These are phyloP conservation scores for Drosophila hamatofila DNA, from an alignment of 2,888 invertebrate species.

Conservation along the genomic window DNA sequence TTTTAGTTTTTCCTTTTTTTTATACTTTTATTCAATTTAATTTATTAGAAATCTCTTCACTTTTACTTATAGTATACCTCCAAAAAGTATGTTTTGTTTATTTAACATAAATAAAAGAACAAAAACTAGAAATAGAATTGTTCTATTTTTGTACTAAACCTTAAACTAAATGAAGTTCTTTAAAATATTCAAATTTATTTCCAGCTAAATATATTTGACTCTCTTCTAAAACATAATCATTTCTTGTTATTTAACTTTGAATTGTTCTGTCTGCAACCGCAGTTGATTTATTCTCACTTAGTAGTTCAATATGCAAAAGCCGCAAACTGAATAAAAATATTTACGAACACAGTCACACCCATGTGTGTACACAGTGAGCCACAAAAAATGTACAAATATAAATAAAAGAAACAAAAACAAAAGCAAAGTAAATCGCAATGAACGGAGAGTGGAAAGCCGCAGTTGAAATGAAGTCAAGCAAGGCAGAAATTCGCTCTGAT, in stretches of 20 bases:
- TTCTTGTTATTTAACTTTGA: background rate
- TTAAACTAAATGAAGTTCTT: too few relatives aligned
- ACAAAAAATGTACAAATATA: conserved; percentile 10
- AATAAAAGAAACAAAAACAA: conserved; percentile 10
- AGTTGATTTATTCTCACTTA: conserved; percentile 19
- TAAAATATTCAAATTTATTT: background rate
- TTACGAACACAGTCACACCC: conserved; percentile 7
- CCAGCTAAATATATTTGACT: background rate
- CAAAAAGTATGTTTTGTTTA: too few relatives aligned
- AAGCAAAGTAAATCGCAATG: conserved; percentile 38
- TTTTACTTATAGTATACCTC: too few relatives aligned
- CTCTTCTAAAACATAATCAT: background rate
- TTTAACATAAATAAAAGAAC: too few relatives aligned
- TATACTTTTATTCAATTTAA: too few relatives aligned
- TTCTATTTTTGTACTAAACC: too few relatives aligned
- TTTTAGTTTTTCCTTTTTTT: too few relatives aligned
- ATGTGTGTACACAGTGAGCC: background rate
- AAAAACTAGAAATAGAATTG: too few relatives aligned
- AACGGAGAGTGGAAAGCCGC: conserved; percentile 30
- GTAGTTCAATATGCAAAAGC: conserved; percentile 9
- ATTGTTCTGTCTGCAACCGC: too few relatives aligned
- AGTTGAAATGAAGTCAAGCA: conserved; percentile 41
- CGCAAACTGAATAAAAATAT: conserved; percentile 30
- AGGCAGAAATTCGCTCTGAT: conserved; percentile 51
- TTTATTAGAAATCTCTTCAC: too few relatives aligned